These are phyloP conservation scores for Styela clava DNA, from an alignment of 23 tunicate genomes.

Conservation along the genomic window DNA sequence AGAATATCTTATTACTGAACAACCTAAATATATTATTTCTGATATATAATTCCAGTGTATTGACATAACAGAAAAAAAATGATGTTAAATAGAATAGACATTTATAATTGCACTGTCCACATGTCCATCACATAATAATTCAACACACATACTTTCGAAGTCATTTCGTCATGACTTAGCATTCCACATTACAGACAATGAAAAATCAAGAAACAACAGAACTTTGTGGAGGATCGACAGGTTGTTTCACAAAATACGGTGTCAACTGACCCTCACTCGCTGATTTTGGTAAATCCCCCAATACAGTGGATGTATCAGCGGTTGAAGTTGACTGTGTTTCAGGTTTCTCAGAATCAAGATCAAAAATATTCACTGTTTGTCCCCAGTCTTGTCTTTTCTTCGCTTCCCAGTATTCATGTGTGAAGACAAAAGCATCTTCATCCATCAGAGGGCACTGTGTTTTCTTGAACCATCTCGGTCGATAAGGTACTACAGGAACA, in stretches of 20 bases:
- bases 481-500: constrained; percentile 50
- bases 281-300: not conserved
- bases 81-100: too few species aligned
- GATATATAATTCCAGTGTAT: too few species aligned
- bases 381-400: constrained; percentile 85
- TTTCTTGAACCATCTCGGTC: constrained; percentile 80
- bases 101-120: not conserved
- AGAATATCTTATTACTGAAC: too few species aligned
- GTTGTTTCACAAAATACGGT: constrained; percentile 16
- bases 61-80: too few species aligned
- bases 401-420: constrained; percentile 64
- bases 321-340: not conserved
- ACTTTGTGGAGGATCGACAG: not conserved
- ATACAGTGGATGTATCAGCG: constrained; percentile 10
- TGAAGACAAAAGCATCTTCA: constrained; percentile 38
- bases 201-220: not conserved
- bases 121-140: not conserved
- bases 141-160: not conserved
- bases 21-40: too few species aligned
- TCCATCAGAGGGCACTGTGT: constrained; percentile 45
- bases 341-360: constrained; percentile 11
- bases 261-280: not conserved
- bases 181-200: not conserved
- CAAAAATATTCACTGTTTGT: constrained; percentile 55
- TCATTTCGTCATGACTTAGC: not conserved